phyloP scores from a whole-genome alignment of 2,797 vertebrate species.

The Potorous gilbertii region DNA sequence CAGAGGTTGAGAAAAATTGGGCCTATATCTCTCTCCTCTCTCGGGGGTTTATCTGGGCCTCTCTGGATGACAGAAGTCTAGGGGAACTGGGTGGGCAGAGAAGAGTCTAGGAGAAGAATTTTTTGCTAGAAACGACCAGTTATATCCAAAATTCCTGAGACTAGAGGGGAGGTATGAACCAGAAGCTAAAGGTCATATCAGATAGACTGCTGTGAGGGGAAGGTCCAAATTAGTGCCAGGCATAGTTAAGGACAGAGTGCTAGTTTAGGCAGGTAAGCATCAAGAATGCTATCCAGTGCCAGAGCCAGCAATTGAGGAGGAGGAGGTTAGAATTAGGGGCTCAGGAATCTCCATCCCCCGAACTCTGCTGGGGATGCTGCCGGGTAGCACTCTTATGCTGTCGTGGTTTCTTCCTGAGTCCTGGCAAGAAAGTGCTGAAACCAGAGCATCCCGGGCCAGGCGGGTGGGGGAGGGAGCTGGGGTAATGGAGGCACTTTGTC shows the following conservation, averaged over 20 bases:
- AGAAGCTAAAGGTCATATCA: neutral
- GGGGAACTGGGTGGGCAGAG: neutral
- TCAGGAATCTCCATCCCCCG: neutral
- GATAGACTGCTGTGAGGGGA: neutral
- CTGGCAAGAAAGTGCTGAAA: slow-evolving; percentile 62
- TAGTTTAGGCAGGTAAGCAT: neutral
- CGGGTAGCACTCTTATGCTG: rapidly evolving
- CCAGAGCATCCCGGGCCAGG: slow-evolving; percentile 66
- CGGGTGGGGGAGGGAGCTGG: slow-evolving; percentile 66
- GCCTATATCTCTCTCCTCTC: no score
- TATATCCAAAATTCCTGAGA: neutral
- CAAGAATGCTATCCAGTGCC: neutral
- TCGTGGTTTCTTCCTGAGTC: slow-evolving; percentile 57
- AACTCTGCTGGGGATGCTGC: neutral
- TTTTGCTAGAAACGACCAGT: neutral
- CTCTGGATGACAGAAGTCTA: neutral
- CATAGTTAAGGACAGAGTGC: neutral
- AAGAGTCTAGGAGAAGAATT: neutral
- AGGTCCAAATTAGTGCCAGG: neutral
- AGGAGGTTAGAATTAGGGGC: neutral
- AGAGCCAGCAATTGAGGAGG: neutral
- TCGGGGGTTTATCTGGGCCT: neutral
- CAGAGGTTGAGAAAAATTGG: neutral
- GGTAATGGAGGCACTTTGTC: slow-evolving; percentile 87
- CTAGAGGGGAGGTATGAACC: neutral